Percentiles rank a stretch among this genome's conserved stretches.
Evolutionary conservation across 2,113 vertebrate genomes (phyloP).

Genomic region (Zosterops japonicus): DNA sequence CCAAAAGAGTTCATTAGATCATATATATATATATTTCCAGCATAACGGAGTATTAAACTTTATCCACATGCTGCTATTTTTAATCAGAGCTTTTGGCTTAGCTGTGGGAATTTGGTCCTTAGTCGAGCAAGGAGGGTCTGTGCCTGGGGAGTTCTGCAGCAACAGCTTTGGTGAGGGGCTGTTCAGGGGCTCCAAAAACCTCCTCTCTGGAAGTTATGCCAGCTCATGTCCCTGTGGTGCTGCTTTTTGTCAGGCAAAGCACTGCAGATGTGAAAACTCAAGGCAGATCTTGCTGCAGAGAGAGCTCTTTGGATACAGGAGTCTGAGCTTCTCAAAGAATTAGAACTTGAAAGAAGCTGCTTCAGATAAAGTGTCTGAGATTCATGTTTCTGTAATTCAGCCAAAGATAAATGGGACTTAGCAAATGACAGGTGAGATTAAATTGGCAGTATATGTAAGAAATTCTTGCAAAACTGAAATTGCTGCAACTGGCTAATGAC

Average conservation of each 20-base stretch:
- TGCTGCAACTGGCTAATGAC: not conserved
- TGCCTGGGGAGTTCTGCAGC: not conserved
- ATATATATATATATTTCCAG: not conserved
- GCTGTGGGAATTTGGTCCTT: not conserved
- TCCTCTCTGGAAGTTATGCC: not conserved
- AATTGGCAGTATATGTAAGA: not conserved
- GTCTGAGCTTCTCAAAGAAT: not conserved
- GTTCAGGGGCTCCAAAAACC: not conserved
- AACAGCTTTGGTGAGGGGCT: not conserved
- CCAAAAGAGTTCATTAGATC: not conserved
- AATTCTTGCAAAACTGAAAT: not conserved
- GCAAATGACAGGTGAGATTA: not conserved
- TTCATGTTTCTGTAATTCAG: not conserved
- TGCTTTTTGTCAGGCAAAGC: conserved; percentile 14
- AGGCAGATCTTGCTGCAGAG: not conserved
- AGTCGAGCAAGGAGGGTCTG: not conserved
- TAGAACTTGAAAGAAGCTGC: not conserved
- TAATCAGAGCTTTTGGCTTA: not conserved
- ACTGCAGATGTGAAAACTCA: not conserved
- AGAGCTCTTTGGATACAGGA: not conserved
- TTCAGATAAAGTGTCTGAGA: not conserved
- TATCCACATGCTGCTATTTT: not conserved
- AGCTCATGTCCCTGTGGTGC: not conserved
- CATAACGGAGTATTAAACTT: not conserved
- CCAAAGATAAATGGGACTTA: not conserved